These are phyloP conservation scores for Chrosomus eos DNA, from an alignment of 2,797 vertebrate genomes.

Conservation along the genomic window DNA sequence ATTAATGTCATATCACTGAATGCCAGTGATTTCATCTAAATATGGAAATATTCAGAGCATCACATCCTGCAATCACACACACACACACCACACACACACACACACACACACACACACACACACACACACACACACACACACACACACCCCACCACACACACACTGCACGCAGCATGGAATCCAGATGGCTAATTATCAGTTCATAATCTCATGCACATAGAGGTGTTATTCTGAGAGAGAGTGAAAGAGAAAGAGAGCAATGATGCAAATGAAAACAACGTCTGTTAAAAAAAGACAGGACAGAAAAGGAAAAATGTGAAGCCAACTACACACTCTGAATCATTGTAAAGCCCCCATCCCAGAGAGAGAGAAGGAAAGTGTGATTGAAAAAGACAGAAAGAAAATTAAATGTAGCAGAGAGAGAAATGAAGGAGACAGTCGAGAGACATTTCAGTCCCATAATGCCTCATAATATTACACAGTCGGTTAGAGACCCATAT, in stretches of 20 bases:
- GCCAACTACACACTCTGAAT: neutral
- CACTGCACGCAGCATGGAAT: constrained; percentile 37
- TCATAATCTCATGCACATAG: constrained; percentile 61
- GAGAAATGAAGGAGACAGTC: constrained; percentile 26
- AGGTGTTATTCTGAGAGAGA: constrained; percentile 51
- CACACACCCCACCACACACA: neutral
- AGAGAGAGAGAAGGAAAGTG: constrained; percentile 5
- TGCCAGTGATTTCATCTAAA: constrained; percentile 52
- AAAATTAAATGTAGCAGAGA: constrained; percentile 39
- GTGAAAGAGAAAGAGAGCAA: constrained; percentile 21
- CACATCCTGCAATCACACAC: constrained; percentile 34
- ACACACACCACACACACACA: neutral
- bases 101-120: constrained; percentile 18
- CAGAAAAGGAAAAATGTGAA: neutral
- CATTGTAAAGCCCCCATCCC: constrained; percentile 12
- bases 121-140: too few relatives aligned
- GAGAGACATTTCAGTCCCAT: constrained; percentile 18
- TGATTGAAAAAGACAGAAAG: constrained; percentile 27
- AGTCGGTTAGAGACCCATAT: neutral
- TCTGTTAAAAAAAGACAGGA: neutral
- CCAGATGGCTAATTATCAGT: constrained; percentile 63
- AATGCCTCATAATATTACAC: constrained; percentile 31
- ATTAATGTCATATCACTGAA: constrained; percentile 25
- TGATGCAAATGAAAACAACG: constrained; percentile 25
- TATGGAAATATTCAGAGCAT: constrained; percentile 47